phyloP scores from a whole-genome alignment of 2,797 vertebrate genomes.

The Gobio occitaniae region DNA sequence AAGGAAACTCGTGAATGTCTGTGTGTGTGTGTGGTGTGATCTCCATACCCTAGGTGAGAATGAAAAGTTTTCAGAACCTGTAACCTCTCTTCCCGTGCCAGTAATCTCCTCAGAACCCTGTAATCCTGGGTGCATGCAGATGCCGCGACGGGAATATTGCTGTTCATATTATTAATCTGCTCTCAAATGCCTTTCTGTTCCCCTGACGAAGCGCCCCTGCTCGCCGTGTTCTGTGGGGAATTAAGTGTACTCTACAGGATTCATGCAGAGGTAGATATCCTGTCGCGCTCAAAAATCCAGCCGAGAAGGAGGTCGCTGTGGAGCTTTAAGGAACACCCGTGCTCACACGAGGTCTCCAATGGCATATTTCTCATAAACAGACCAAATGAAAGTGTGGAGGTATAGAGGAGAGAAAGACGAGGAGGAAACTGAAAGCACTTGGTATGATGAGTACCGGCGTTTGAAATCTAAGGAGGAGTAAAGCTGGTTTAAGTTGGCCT shows the following conservation, averaged over 20 bases:
- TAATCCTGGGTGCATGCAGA: conserved; percentile 88
- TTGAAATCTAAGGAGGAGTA: conserved; percentile 76
- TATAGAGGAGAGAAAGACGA: conserved; percentile 5
- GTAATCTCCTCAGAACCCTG: conserved; percentile 88
- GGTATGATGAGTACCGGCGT: conserved; percentile 76
- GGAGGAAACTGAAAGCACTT: conserved; percentile 46
- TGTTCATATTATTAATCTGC: conserved; percentile 91
- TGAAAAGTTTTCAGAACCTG: conserved; percentile 83
- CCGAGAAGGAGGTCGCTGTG: conserved; percentile 78
- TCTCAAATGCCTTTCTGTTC: conserved; percentile 84
- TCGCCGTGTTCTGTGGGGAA: conserved; percentile 81
- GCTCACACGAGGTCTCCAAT: conserved; percentile 39
- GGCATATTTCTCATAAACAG: conserved; percentile 79
- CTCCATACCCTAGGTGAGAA: conserved; percentile 69
- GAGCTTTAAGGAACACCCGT: conserved; percentile 78
- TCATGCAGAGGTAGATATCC: conserved; percentile 80
- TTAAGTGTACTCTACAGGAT: conserved; percentile 85
- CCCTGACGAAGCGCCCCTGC: conserved; percentile 78
- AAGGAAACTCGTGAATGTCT: conserved; percentile 50
- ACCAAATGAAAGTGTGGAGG: conserved; percentile 72
- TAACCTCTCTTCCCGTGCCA: conserved; percentile 82
- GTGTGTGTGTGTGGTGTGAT: conserved; percentile 58
- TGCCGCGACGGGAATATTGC: conserved; percentile 88
- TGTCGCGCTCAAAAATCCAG: conserved; percentile 77
- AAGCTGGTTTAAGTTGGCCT: conserved; percentile 83